phyloP scores from a whole-genome alignment of 2,888 invertebrate species.

The Arge pagana region DNA sequence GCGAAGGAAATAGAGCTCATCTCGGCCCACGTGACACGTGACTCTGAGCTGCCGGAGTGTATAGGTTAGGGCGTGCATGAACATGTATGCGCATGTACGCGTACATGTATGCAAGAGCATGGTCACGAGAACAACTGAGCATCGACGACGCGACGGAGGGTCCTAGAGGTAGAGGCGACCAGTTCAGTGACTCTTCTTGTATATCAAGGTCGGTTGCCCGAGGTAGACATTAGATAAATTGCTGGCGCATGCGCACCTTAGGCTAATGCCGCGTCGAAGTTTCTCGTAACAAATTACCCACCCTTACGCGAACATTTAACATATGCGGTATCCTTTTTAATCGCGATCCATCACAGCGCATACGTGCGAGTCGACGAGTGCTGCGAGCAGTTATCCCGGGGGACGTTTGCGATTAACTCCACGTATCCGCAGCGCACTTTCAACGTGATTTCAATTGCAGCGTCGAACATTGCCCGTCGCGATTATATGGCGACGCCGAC shows the following conservation, averaged over 20 bases:
- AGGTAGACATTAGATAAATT: conserved; percentile 25
- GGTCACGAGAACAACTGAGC: conserved; percentile 3
- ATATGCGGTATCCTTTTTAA: conserved; percentile 16
- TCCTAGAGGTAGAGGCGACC: conserved; percentile 17
- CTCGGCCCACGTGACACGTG: no score
- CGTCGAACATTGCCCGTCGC: not conserved
- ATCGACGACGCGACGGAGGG: conserved; percentile 8
- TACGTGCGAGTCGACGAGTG: conserved; percentile 2
- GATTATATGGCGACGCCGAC: no score
- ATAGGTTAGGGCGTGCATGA: no score
- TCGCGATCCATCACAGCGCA: not conserved
- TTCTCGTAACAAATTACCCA: conserved; percentile 21
- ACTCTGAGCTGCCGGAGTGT: no score
- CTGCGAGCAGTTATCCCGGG: not conserved
- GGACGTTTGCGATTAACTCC: no score
- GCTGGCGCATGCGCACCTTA: conserved; percentile 22
- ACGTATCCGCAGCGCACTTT: no score
- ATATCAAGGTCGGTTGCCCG: conserved; percentile 23
- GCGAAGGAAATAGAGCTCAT: no score
- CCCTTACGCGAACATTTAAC: conserved; percentile 16
- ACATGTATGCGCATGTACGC: no score
- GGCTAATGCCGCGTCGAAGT: conserved; percentile 20
- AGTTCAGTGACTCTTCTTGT: conserved; percentile 22
- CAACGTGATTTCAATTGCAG: not conserved
- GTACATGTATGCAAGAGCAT: no score